These are phyloP conservation scores for Pituophis catenifer DNA, from an alignment of 2,113 vertebrate species.

Conservation along the genomic window DNA sequence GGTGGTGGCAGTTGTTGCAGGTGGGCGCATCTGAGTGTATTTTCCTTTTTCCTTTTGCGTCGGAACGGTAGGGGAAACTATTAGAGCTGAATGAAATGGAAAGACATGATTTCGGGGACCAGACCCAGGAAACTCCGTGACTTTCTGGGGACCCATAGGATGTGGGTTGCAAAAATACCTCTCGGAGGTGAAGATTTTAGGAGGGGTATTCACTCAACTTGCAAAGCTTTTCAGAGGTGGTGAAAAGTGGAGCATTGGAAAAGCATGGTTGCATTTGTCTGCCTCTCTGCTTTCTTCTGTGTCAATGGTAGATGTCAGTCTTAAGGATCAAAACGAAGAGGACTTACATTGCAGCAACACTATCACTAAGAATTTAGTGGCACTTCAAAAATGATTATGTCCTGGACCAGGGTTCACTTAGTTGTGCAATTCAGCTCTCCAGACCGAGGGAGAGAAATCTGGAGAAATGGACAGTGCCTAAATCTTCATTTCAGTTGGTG, in stretches of 20 bases:
- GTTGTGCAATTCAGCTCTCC: neutral
- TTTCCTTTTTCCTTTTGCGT: neutral
- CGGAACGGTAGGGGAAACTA: neutral
- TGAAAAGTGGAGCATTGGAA: neutral
- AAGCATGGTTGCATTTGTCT: neutral
- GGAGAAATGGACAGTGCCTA: neutral
- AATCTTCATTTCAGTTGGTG: neutral
- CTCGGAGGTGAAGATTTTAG: neutral
- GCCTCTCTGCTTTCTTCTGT: neutral
- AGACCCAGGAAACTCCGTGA: neutral
- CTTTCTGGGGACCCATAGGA: neutral
- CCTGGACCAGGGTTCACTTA: neutral
- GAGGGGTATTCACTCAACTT: neutral
- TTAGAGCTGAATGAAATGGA: neutral
- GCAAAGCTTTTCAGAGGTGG: neutral
- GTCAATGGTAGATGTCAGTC: neutral
- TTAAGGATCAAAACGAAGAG: neutral
- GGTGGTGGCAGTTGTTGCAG: neutral
- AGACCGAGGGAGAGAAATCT: neutral
- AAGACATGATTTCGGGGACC: neutral
- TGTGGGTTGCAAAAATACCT: neutral
- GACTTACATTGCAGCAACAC: neutral
- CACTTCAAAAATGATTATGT: neutral
- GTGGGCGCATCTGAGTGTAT: neutral
- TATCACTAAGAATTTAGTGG: neutral